Conservation (phyloP, 2,888 invertebrate genomes). For the Neocrepidodera transversa region DNA sequence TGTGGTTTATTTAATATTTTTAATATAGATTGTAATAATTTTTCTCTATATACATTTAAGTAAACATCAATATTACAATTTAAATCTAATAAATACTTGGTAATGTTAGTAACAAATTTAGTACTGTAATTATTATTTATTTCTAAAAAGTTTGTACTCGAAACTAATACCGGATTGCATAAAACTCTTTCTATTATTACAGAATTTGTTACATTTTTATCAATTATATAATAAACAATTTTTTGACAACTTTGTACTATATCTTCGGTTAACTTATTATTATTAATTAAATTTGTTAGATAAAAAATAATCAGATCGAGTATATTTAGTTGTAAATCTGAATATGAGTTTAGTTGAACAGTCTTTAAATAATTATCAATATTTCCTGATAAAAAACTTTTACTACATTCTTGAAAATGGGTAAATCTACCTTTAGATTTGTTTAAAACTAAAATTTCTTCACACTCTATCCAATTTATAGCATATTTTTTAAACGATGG, state of each 20-base stretch:
- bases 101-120: constrained; percentile 45
- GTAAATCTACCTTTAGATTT: constrained; percentile 46
- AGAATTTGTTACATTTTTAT: constrained; percentile 37
- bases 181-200: constrained; percentile 55
- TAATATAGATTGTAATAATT: constrained; percentile 60
- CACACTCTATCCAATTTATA: constrained; percentile 60
- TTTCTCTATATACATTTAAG: constrained; percentile 64
- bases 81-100: constrained; percentile 31
- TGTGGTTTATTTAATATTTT: constrained; percentile 61
- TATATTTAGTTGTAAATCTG: constrained; percentile 46
- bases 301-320: constrained; percentile 49
- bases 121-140: constrained; percentile 52
- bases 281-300: constrained; percentile 43
- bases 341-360: constrained; percentile 38
- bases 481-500: constrained; percentile 60
- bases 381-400: constrained; percentile 41
- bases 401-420: constrained; percentile 43
- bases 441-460: constrained; percentile 30
- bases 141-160: constrained; percentile 56
- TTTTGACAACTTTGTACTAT: constrained; percentile 42
- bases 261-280: constrained; percentile 25
- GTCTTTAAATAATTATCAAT: constrained; percentile 40
- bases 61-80: constrained; percentile 42
- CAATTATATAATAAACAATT: constrained; percentile 41
- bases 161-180: constrained; percentile 57